These are phyloP conservation scores for Ectropis crepuscularia DNA, from an alignment of 2,888 invertebrate species.

Conservation along the genomic window DNA sequence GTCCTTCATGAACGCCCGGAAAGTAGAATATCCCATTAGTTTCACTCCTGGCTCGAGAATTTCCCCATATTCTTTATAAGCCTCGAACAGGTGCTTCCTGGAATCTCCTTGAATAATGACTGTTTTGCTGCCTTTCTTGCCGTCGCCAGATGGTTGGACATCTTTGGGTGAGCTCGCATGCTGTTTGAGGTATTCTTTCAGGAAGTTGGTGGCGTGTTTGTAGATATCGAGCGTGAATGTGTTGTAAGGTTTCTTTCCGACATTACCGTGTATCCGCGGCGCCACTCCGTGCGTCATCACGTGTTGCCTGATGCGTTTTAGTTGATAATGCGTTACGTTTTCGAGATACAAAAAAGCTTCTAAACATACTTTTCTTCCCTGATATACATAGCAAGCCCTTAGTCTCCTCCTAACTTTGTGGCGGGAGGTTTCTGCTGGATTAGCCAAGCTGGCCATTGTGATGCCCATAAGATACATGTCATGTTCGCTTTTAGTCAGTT, in stretches of 20 bases:
- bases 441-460: conserved; percentile 91
- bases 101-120: conserved; percentile 82
- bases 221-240: conserved; percentile 92
- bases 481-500: conserved; percentile 91
- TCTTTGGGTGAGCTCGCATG: conserved; percentile 85
- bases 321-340: conserved; percentile 91
- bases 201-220: conserved; percentile 90
- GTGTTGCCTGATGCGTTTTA: conserved; percentile 91
- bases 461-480: conserved; percentile 95
- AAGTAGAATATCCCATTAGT: conserved; percentile 92
- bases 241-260: conserved; percentile 92
- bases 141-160: conserved; percentile 74
- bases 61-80: conserved; percentile 90
- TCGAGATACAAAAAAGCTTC: conserved; percentile 92
- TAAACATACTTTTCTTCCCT: conserved; percentile 90
- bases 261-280: conserved; percentile 91
- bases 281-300: conserved; percentile 92
- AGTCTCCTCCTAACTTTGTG: conserved; percentile 90
- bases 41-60: conserved; percentile 89
- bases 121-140: conserved; percentile 81
- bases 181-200: conserved; percentile 89
- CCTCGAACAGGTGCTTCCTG: conserved; percentile 89
- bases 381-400: conserved; percentile 90
- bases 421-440: conserved; percentile 89
- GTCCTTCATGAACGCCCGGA: conserved; percentile 92